Base-by-base conservation (phyloP, 2,113 vertebrate genomes). In the Ctenodactylus gundi region DNA sequence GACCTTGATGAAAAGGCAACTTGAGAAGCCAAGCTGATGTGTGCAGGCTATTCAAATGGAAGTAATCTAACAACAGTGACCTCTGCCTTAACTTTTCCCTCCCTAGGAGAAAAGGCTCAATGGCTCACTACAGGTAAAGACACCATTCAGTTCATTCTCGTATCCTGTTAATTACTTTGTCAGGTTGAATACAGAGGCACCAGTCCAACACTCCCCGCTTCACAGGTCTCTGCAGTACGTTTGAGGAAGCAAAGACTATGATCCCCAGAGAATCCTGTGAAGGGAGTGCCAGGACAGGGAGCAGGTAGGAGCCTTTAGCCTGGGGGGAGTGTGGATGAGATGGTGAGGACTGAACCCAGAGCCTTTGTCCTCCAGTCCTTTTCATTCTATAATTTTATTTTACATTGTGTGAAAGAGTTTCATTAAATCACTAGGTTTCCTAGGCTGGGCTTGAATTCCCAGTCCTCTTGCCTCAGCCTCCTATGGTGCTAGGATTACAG, bases 221-320 rank as follows among this genome's bases (percentile, higher is more conserved):
- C 62, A 88, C 34, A 62, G 34, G 34, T 81, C 58, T 36, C 65
- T 89, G n/a, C 3, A 77, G 29, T 91, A 39, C 36, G 12, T 46
- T 11, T 44, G 57, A 39, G 15, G 14, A 25, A 93, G 3, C 49
- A 58, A 94, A 85, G 75, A 58, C 20, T 23, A 51, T 73, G 90
- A 88, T 95, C 91, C 70, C 70, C 75, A 93, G 39, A n/a, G 1
- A 88, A 83, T 97, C 39, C 90, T 70, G n/a, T n/a, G 83, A 64
- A 36, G 62, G 34, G 34, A 91, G 51, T 91, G 94, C 57, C 34
- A 91, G 29, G 34, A 85, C 88, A 65, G 60, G 41, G 23, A 94
- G 27, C 60, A 93, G 57, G 64, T 68, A 75, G 20, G 51, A 90
- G 23, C 11, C 36, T 49, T 92, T 70, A 88, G 60, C 41, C 77